A percentile compares a stretch with the other conserved stretches of the same genome.
phyloP scores from a whole-genome alignment of 2,113 vertebrate species.

The Limanda limanda region DNA sequence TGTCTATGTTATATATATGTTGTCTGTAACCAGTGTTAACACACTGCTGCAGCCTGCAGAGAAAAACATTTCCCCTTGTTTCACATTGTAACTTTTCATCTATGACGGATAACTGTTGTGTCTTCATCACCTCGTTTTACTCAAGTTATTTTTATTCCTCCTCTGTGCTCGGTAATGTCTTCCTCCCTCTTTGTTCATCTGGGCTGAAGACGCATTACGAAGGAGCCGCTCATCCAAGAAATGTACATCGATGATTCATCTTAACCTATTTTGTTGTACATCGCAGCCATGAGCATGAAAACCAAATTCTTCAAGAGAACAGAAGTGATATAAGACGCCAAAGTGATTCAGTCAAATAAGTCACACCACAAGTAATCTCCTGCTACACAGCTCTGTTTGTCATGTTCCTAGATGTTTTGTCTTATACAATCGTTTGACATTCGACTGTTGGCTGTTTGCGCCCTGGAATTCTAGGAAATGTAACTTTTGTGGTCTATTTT shows the following conservation, averaged over 20 bases:
- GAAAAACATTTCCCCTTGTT: background rate
- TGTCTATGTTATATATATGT: background rate
- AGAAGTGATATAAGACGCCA: constrained; percentile 26
- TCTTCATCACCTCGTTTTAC: constrained; percentile 16
- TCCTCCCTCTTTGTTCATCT: constrained; percentile 52
- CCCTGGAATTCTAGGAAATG: constrained; percentile 17
- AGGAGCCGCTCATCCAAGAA: constrained; percentile 49
- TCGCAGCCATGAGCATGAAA: constrained; percentile 17
- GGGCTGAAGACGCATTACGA: constrained; percentile 52
- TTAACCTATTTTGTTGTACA: constrained; percentile 48
- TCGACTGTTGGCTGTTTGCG: background rate
- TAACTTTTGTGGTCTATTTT: background rate
- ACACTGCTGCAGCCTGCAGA: background rate
- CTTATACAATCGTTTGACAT: constrained; percentile 1
- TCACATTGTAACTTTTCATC: background rate
- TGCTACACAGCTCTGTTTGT: background rate
- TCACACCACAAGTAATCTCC: constrained; percentile 31
- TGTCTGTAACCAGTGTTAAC: background rate
- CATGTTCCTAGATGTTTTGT: constrained; percentile 18
- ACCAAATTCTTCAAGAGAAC: constrained; percentile 22
- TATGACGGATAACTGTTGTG: background rate
- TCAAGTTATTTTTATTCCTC: constrained; percentile 28
- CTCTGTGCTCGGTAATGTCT: background rate
- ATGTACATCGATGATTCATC: constrained; percentile 61
- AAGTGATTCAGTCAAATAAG: constrained; percentile 44